Evolutionary conservation across 1,140 invertebrate genomes (phyloP).

Genomic region (Leguminivora glycinivorella): DNA sequence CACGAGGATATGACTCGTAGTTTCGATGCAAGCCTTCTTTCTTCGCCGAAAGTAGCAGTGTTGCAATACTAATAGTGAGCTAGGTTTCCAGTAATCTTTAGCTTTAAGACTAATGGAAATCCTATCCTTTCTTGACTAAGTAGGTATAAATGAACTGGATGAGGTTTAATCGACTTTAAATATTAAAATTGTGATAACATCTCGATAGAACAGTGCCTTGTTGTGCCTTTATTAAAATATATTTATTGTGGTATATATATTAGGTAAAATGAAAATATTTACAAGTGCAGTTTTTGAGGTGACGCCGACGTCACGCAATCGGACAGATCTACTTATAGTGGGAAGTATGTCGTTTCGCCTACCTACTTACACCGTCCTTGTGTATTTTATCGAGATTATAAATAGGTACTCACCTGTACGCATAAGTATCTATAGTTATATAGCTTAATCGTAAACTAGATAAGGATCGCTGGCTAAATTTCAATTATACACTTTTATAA

Average conservation of each 20-base stretch:
- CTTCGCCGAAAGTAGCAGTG: conserved; percentile 59
- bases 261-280: conserved; percentile 72
- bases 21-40: conserved; percentile 66
- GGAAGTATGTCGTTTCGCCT: conserved; percentile 67
- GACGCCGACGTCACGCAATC: conserved; percentile 55
- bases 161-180: conserved; percentile 46
- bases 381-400: conserved; percentile 76
- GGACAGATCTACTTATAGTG: conserved; percentile 67
- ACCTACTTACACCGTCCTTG: conserved; percentile 75
- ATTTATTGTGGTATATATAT: conserved; percentile 74
- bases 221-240: conserved; percentile 73
- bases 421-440: conserved; percentile 48
- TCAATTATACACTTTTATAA: conserved; percentile 25
- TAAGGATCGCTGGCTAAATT: conserved; percentile 64
- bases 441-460: conserved; percentile 60
- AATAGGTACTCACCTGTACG: conserved; percentile 50
- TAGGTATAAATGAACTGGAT: conserved; percentile 37
- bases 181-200: conserved; percentile 73
- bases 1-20: conserved; percentile 7
- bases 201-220: conserved; percentile 75
- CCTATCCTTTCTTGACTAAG: conserved; percentile 49
- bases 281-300: conserved; percentile 59
- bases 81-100: conserved; percentile 68
- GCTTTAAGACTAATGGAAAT: conserved; percentile 65
- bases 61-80: conserved; percentile 52